Conservation (phyloP, 2,797 vertebrate genomes). For the Mastacembelus armatus region DNA sequence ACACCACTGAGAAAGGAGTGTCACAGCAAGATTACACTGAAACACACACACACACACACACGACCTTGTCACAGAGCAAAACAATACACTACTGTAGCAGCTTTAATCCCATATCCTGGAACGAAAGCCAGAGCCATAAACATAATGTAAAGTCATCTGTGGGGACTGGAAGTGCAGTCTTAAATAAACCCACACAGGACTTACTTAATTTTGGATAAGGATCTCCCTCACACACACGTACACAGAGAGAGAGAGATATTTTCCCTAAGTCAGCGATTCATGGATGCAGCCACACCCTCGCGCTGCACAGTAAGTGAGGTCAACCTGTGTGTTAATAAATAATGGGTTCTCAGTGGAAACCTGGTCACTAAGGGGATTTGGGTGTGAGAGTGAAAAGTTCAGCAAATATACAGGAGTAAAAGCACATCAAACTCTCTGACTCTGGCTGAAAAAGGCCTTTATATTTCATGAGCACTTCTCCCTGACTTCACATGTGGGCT, state of each 20-base stretch:
- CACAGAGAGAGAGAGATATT: background rate
- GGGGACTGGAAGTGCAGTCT: conserved; percentile 28
- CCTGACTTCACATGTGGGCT: conserved; percentile 64
- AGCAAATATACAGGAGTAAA: conserved; percentile 60
- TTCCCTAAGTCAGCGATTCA: conserved; percentile 49
- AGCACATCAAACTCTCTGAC: conserved; percentile 51
- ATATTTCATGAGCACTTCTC: conserved; percentile 84
- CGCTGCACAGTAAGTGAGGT: conserved; percentile 76
- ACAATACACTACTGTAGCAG: conserved; percentile 40
- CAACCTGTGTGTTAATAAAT: conserved; percentile 82
- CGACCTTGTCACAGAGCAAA: conserved; percentile 41
- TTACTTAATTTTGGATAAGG: conserved; percentile 54
- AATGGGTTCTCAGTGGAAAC: conserved; percentile 73
- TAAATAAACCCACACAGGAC: conserved; percentile 36
- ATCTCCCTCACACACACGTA: conserved; percentile 36
- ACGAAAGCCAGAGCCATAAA: conserved; percentile 52
- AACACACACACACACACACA: conserved; percentile 22
- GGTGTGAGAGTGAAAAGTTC: conserved; percentile 81
- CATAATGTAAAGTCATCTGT: conserved; percentile 38
- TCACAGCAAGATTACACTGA: conserved; percentile 59
- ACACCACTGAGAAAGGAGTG: conserved; percentile 48
- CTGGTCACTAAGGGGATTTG: conserved; percentile 62
- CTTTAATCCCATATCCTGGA: conserved; percentile 56
- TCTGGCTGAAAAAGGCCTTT: conserved; percentile 56
- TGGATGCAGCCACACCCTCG: conserved; percentile 47